Conservation (phyloP, 2,113 vertebrate genomes). For the Dasyurus viverrinus region DNA sequence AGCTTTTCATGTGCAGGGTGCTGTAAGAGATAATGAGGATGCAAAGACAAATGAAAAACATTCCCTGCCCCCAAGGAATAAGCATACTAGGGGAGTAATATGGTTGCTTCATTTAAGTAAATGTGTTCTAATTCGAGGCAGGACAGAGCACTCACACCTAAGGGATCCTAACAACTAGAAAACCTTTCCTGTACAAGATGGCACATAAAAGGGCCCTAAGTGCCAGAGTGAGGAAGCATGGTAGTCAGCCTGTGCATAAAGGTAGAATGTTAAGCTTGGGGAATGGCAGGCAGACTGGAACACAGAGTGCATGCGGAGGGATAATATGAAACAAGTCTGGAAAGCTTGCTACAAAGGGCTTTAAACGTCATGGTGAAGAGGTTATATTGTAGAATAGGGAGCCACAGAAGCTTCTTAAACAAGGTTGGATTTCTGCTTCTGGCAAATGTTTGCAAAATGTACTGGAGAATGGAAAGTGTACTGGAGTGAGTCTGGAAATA, state of each 20-base stretch:
- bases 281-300: not conserved
- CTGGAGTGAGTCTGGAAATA: not conserved
- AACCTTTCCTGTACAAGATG: not conserved
- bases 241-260: not conserved
- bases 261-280: not conserved
- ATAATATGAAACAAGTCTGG: not conserved
- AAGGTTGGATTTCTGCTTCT: not conserved
- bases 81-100: not conserved
- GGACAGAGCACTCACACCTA: not conserved
- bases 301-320: not conserved
- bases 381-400: not conserved
- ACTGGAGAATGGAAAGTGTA: not conserved
- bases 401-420: not conserved
- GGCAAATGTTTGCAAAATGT: not conserved
- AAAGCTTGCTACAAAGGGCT: not conserved
- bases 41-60: not conserved
- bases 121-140: not conserved
- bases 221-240: not conserved
- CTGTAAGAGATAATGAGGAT: not conserved
- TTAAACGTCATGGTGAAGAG: not conserved
- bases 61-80: not conserved
- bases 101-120: not conserved
- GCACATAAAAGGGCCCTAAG: not conserved
- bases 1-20: not conserved
- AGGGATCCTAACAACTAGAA: not conserved